phyloP scores from a whole-genome alignment of 1,140 invertebrate genomes.

The Pseudomyrmex gracilis region DNA sequence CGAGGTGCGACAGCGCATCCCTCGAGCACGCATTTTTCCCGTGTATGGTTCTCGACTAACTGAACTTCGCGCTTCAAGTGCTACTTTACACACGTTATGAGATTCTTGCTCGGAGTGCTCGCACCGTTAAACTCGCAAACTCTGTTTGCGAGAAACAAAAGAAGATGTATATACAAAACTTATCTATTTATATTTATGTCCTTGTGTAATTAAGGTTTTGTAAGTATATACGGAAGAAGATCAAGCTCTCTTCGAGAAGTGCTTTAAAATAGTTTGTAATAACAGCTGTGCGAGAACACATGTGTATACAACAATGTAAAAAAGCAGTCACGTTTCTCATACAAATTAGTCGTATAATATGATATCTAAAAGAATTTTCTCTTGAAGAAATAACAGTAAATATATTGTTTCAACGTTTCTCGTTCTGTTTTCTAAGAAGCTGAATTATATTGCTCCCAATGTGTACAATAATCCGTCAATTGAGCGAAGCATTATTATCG shows the following conservation, averaged over 20 bases:
- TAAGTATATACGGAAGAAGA: neutral
- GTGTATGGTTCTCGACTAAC: slow-evolving; percentile 11
- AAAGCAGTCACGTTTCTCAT: no score
- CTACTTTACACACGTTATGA: slow-evolving; percentile 30
- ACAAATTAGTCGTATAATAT: no score
- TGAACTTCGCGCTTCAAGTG: slow-evolving; percentile 32
- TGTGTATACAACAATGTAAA: no score
- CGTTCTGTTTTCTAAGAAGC: neutral
- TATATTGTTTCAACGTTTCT: no score
- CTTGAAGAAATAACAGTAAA: neutral
- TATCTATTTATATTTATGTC: neutral
- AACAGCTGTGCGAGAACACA: no score
- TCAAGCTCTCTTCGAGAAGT: neutral
- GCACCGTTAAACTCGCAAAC: slow-evolving; percentile 6
- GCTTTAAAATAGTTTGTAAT: no score
- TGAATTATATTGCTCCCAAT: neutral
- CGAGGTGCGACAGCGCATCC: slow-evolving; percentile 12
- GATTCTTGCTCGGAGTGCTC: neutral
- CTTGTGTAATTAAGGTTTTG: slow-evolving; percentile 18
- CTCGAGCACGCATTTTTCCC: slow-evolving; percentile 19
- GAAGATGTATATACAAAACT: neutral
- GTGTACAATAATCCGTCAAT: neutral
- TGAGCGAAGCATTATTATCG: slow-evolving; percentile 12
- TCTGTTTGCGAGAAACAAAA: neutral
- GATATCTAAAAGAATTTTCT: neutral